Evolutionary conservation across 1,140 invertebrate genomes (phyloP).

Genomic region (Lucilia cuprina): DNA sequence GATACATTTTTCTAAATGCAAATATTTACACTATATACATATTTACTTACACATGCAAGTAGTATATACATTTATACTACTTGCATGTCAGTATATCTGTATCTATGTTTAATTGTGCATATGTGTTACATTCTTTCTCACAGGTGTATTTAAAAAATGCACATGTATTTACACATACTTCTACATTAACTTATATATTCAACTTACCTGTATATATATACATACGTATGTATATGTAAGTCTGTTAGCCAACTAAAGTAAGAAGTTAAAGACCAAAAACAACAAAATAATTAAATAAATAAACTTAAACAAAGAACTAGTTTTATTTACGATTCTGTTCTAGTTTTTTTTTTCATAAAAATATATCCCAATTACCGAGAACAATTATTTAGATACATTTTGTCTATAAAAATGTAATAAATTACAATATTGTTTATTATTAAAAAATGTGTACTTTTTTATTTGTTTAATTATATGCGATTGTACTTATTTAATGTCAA

Average conservation of each 20-base stretch:
- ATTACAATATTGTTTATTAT: too few species aligned
- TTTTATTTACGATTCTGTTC: too few species aligned
- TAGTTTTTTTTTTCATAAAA: too few species aligned
- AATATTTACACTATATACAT: neutral
- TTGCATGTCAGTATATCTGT: neutral
- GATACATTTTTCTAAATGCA: neutral
- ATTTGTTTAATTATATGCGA: too few species aligned
- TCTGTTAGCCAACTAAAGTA: neutral
- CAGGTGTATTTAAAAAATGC: constrained; percentile 12
- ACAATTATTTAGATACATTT: too few species aligned
- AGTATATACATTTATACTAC: neutral
- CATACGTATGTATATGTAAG: neutral
- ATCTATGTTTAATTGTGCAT: neutral
- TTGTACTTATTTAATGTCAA: too few species aligned
- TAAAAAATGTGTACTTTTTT: too few species aligned
- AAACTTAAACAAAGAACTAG: too few species aligned
- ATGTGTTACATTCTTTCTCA: constrained; percentile 22
- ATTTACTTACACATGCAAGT: neutral
- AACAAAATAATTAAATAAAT: too few species aligned
- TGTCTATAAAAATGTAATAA: too few species aligned
- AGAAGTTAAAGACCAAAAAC: too few species aligned
- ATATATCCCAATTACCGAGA: too few species aligned
- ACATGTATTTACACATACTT: neutral
- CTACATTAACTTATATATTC: neutral
- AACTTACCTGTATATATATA: neutral